These are phyloP conservation scores for Laterallus jamaicensis DNA, from an alignment of 2,113 vertebrate species.

Conservation along the genomic window DNA sequence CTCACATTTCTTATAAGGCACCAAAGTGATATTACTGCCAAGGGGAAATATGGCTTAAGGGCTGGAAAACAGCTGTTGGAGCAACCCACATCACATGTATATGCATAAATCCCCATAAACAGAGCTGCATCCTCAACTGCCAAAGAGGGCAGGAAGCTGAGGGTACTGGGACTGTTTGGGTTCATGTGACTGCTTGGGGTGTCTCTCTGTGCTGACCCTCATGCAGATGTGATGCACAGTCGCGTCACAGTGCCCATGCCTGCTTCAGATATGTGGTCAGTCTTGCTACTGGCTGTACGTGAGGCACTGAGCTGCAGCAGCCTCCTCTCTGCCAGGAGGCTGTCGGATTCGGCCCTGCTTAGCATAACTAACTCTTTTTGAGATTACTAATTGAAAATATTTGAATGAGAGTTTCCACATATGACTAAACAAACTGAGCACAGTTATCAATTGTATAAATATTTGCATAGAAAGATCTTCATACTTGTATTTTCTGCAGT, in stretches of 20 bases:
- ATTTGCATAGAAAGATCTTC: neutral
- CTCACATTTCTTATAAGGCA: neutral
- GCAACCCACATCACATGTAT: neutral
- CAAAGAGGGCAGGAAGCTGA: neutral
- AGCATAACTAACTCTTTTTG: neutral
- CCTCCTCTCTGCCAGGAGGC: neutral
- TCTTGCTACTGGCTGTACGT: neutral
- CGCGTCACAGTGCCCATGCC: rapidly evolving
- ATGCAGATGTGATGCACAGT: neutral
- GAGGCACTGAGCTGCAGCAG: neutral
- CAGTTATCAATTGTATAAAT: neutral
- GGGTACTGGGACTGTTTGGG: neutral
- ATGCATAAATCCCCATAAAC: neutral
- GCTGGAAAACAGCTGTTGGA: neutral
- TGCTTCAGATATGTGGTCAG: rapidly evolving
- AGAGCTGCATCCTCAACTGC: neutral
- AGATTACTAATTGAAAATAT: neutral
- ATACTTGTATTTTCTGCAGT: neutral
- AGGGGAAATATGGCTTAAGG: neutral
- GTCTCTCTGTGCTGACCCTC: neutral
- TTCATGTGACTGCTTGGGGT: neutral
- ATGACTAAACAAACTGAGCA: neutral
- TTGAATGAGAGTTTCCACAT: neutral
- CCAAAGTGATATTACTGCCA: neutral
- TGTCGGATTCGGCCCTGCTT: neutral